Percentiles rank a stretch among this genome's conserved stretches.
phyloP scores from a whole-genome alignment of 2,888 invertebrate species.

The Cryptocheilus praepositus region DNA sequence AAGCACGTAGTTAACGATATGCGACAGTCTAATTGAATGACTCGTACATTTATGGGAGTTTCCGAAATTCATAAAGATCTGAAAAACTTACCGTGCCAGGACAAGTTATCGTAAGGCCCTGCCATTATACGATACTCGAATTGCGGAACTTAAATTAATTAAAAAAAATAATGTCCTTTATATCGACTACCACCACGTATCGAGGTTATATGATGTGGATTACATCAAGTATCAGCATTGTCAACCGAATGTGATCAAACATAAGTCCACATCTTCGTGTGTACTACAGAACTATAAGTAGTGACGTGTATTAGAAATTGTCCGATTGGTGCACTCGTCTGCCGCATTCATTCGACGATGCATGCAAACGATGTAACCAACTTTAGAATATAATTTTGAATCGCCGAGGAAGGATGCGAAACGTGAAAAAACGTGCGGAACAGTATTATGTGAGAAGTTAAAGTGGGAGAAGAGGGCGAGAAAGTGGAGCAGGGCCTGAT shows the following conservation, averaged over 20 bases:
- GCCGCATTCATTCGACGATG: no score
- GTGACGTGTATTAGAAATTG: no score
- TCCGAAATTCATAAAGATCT: neutral
- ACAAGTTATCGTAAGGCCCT: constrained; percentile 78
- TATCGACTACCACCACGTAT: neutral
- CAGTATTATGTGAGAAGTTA: neutral
- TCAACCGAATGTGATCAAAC: constrained; percentile 22
- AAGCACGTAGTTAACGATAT: no score
- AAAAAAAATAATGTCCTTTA: neutral
- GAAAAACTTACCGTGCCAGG: constrained; percentile 76
- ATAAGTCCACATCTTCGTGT: constrained; percentile 9
- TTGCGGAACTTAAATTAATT: neutral
- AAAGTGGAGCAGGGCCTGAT: neutral
- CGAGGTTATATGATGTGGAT: constrained; percentile 23
- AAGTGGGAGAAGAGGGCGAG: neutral
- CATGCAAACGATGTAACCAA: no score
- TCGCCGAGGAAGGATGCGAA: no score
- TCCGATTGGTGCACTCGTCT: no score
- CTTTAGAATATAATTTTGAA: no score
- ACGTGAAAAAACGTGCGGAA: no score
- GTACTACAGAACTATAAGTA: neutral
- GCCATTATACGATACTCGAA: constrained; percentile 69
- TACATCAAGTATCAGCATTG: constrained; percentile 20
- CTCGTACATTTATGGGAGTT: neutral
- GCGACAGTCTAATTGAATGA: no score